These are phyloP conservation scores for Plemyria rubiginata DNA, from an alignment of 2,888 invertebrate genomes.

Conservation along the genomic window DNA sequence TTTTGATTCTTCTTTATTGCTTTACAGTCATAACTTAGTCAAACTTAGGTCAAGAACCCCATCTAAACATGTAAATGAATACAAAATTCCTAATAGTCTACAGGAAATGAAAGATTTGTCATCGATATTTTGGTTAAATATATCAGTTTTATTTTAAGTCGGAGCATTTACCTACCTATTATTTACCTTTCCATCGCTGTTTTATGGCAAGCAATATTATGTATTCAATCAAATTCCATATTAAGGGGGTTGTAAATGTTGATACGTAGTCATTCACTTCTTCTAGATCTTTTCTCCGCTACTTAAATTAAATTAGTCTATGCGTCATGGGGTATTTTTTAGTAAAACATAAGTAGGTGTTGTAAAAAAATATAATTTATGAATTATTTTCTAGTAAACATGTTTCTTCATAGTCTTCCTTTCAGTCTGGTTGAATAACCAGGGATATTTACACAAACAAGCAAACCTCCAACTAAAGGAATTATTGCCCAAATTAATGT, in stretches of 20 bases:
- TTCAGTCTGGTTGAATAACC: too few species aligned
- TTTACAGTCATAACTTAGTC: background rate
- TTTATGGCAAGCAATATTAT: background rate
- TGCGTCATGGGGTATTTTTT: background rate
- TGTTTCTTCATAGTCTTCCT: slow-evolving; percentile 2
- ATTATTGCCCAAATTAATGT: background rate
- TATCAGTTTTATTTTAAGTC: background rate
- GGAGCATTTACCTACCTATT: slow-evolving; percentile 23
- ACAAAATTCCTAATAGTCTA: slow-evolving; percentile 45
- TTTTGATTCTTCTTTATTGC: too few species aligned
- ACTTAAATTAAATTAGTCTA: background rate
- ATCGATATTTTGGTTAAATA: background rate
- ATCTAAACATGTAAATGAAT: slow-evolving; percentile 17
- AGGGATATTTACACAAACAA: background rate
- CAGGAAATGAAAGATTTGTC: slow-evolving; percentile 48
- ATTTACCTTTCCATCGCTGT: slow-evolving; percentile 14
- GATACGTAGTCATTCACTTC: too few species aligned
- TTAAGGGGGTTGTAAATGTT: too few species aligned
- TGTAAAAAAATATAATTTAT: background rate
- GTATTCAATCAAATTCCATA: background rate
- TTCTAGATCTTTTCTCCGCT: too few species aligned
- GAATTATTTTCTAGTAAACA: background rate
- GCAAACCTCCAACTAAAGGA: background rate
- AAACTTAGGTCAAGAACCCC: slow-evolving; percentile 34
- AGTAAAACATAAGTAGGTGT: background rate